phyloP scores from a whole-genome alignment of 2,113 vertebrate genomes.

The Dolichallabes microphthalmus region DNA sequence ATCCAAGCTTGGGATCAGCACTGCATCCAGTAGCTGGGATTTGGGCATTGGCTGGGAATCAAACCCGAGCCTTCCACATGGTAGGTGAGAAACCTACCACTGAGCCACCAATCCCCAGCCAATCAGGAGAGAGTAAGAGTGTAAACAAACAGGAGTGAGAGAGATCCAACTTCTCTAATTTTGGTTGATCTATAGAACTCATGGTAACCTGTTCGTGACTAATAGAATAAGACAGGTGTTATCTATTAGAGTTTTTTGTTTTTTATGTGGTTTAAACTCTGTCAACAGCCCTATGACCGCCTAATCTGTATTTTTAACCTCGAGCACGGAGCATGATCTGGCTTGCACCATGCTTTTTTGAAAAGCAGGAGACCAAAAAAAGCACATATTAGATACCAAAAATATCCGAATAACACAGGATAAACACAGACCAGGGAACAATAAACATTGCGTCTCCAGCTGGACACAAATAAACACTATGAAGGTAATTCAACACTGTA shows the following conservation, averaged over 20 bases:
- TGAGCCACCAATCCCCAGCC: too few species aligned
- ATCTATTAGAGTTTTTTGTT: background rate
- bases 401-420: background rate
- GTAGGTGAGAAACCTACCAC: too few species aligned
- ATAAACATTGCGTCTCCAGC: background rate
- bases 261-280: background rate
- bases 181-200: background rate
- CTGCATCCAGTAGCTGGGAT: too few species aligned
- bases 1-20: too few species aligned
- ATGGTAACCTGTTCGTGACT: background rate
- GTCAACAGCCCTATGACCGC: background rate
- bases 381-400: background rate
- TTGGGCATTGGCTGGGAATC: too few species aligned
- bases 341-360: background rate
- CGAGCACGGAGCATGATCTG: background rate
- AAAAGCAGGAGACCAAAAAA: background rate
- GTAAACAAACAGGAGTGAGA: background rate
- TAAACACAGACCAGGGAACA: background rate
- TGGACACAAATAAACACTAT: constrained; percentile 12
- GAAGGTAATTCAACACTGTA: background rate
- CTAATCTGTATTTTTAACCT: background rate
- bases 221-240: too few species aligned
- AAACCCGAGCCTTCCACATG: too few species aligned
- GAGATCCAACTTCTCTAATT: background rate
- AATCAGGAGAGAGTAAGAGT: background rate